phyloP scores from a whole-genome alignment of 2,113 vertebrate species.

The Athene cunicularia region DNA sequence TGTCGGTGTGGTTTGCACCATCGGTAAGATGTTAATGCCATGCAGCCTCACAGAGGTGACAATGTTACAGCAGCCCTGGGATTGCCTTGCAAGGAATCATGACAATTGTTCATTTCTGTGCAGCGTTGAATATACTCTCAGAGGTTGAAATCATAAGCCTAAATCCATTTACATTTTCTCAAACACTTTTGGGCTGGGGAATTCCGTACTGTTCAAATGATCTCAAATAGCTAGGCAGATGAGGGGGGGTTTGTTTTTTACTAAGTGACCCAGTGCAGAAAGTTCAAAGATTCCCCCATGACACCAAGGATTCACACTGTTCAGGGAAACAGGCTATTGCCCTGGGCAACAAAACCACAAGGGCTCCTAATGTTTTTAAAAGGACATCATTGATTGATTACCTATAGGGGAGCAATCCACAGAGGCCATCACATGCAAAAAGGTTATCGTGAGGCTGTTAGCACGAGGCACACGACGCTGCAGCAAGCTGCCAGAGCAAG shows the following conservation, averaged over 20 bases:
- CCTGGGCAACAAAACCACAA: neutral
- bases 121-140: neutral
- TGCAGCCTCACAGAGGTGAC: neutral
- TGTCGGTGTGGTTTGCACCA: fast-evolving
- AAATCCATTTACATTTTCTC: neutral
- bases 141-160: neutral
- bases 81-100: neutral
- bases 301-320: no score
- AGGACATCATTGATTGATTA: neutral
- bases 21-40: neutral
- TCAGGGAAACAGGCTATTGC: neutral
- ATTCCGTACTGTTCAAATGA: neutral
- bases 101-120: neutral
- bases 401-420: neutral
- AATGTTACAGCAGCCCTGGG: neutral
- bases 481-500: neutral
- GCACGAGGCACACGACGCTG: fast-evolving
- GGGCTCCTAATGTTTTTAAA: neutral
- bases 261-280: neutral
- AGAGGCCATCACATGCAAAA: neutral
- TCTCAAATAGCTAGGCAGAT: neutral
- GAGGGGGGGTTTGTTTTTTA: no score
- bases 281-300: neutral
- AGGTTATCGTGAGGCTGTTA: neutral
- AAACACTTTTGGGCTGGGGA: neutral